Percentiles rank a stretch among this genome's conserved stretches.
These are phyloP conservation scores for Chauna torquata DNA, from an alignment of 2,113 vertebrate genomes.

Conservation along the genomic window DNA sequence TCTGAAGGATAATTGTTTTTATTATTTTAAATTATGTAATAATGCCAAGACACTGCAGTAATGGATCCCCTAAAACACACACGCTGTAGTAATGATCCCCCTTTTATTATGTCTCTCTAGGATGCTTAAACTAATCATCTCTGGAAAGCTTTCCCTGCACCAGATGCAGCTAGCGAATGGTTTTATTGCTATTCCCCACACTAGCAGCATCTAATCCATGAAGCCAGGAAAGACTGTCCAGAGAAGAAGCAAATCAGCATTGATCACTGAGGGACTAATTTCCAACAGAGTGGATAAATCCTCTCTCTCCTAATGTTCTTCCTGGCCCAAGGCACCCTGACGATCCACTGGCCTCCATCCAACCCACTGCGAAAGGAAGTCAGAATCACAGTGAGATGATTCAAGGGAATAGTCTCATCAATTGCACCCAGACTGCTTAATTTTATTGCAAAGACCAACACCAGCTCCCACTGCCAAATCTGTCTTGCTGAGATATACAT, in stretches of 20 bases:
- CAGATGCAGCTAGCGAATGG: slow-evolving; percentile 49
- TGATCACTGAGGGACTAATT: slow-evolving; percentile 60
- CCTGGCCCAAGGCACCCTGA: slow-evolving; percentile 47
- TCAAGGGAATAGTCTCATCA: slow-evolving; percentile 56
- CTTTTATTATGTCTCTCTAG: slow-evolving; percentile 56
- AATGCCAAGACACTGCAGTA: slow-evolving; percentile 32
- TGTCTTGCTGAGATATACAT: slow-evolving; percentile 40
- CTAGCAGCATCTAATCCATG: slow-evolving; percentile 44
- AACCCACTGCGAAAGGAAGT: slow-evolving; percentile 18
- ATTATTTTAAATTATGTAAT: slow-evolving; percentile 46
- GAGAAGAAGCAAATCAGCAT: slow-evolving; percentile 53
- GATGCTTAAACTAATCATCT: slow-evolving; percentile 59
- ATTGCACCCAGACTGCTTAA: slow-evolving; percentile 55
- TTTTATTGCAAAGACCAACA: slow-evolving; percentile 53
- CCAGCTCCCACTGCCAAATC: slow-evolving; percentile 39
- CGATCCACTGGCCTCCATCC: slow-evolving; percentile 46
- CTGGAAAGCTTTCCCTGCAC: slow-evolving; percentile 55
- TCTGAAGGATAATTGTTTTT: slow-evolving; percentile 41
- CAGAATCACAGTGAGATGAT: slow-evolving; percentile 41
- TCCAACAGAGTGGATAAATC: slow-evolving; percentile 53
- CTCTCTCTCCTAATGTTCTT: slow-evolving; percentile 59
- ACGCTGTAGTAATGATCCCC: slow-evolving; percentile 30
- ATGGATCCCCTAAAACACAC: slow-evolving; percentile 36
- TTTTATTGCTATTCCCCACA: slow-evolving; percentile 56
- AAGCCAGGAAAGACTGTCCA: slow-evolving; percentile 52